Percentiles rank a stretch among this genome's conserved stretches.
Conservation (phyloP, 1,140 invertebrate species). For the Pseudomyrmex cubaensis region DNA sequence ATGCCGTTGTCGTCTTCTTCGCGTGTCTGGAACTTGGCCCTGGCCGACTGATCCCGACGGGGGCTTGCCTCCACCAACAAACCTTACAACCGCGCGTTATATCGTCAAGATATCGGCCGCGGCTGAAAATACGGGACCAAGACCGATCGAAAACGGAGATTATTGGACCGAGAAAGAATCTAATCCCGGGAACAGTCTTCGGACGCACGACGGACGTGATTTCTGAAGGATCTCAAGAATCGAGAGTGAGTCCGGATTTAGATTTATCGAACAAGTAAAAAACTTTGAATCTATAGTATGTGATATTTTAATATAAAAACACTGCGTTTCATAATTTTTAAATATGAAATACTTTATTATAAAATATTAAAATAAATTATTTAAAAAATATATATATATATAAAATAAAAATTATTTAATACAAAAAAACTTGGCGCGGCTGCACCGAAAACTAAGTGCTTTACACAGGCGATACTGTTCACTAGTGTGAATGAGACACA, state of each 20-base stretch:
- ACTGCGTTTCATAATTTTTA: not conserved
- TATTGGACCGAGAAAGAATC: not conserved
- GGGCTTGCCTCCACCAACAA: constrained; percentile 51
- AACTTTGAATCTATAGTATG: not conserved
- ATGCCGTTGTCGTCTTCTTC: not conserved
- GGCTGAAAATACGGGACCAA: too few relatives aligned
- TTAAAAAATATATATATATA: too few relatives aligned
- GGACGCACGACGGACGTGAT: not conserved
- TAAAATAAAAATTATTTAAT: too few relatives aligned
- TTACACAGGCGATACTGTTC: too few relatives aligned
- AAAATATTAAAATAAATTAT: not conserved
- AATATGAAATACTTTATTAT: not conserved
- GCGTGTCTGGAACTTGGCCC: constrained; percentile 58
- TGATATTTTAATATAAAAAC: too few relatives aligned
- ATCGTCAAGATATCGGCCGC: constrained; percentile 29
- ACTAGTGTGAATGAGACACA: too few relatives aligned
- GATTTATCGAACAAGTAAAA: not conserved
- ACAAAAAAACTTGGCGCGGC: too few relatives aligned
- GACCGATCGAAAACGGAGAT: not conserved
- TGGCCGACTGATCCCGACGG: constrained; percentile 63
- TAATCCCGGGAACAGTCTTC: not conserved
- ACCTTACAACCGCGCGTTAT: not conserved
- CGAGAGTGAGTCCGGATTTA: constrained; percentile 11
- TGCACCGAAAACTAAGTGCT: too few relatives aligned
- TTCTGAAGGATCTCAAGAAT: not conserved